Conservation (phyloP, 2,113 vertebrate species). For the Corynorhinus townsendii region DNA sequence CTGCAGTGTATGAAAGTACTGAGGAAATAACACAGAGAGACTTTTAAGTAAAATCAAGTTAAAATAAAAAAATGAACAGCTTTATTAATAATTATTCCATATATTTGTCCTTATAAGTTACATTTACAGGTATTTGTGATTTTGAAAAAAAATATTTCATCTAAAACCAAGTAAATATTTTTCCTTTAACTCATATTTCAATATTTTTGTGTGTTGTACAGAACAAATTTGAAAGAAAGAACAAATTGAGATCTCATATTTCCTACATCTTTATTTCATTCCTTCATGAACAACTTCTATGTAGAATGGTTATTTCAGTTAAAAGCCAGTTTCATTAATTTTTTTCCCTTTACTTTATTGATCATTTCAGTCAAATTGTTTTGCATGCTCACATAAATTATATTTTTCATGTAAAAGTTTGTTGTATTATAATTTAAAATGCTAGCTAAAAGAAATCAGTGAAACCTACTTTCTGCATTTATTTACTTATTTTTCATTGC, state of each 20-base stretch:
- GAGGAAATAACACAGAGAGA: constrained; percentile 31
- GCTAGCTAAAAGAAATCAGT: background rate
- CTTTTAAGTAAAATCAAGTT: background rate
- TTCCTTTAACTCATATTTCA: background rate
- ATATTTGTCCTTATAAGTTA: background rate
- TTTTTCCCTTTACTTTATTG: background rate
- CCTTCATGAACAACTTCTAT: background rate
- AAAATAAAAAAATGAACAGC: background rate
- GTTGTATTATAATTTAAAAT: background rate
- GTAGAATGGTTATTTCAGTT: background rate
- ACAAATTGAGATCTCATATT: background rate
- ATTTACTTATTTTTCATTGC: constrained; percentile 8
- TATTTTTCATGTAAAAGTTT: background rate
- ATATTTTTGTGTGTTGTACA: background rate
- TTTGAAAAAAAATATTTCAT: background rate
- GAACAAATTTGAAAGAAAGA: background rate
- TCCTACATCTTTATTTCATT: background rate
- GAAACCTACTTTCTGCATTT: background rate
- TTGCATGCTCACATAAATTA: background rate
- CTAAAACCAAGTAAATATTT: background rate
- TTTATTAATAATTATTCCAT: background rate
- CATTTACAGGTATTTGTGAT: background rate
- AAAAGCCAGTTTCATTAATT: background rate
- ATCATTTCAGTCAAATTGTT: constrained; percentile 2
- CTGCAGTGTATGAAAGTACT: constrained; percentile 30